A percentile compares a stretch with the other conserved stretches of the same genome.
Conservation (phyloP, 2,797 vertebrate genomes). For the Potorous gilbertii region DNA sequence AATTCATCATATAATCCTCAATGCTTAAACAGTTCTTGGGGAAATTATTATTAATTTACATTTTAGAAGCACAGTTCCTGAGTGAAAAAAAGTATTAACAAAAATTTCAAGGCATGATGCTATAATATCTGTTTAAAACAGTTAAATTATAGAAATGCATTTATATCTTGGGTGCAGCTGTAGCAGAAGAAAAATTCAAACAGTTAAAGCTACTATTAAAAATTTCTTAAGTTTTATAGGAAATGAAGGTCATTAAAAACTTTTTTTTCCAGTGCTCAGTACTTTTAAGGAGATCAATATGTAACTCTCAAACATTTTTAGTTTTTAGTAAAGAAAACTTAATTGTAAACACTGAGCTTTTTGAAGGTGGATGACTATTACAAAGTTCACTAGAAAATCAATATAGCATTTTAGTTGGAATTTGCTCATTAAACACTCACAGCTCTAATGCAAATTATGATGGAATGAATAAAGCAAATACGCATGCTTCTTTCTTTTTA, state of each 20-base stretch:
- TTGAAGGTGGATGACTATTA: conserved; percentile 89
- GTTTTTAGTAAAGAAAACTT: conserved; percentile 86
- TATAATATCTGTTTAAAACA: conserved; percentile 16
- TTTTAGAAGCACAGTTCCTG: background rate
- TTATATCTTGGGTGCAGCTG: conserved; percentile 4
- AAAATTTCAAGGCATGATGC: background rate
- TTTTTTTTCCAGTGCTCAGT: conserved; percentile 75
- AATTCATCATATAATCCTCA: background rate
- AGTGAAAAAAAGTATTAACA: background rate
- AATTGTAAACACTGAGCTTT: conserved; percentile 90
- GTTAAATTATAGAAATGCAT: conserved; percentile 50
- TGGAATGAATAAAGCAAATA: conserved; percentile 92
- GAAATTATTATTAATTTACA: background rate
- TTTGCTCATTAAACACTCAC: conserved; percentile 93
- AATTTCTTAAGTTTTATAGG: conserved; percentile 68
- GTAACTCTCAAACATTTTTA: conserved; percentile 85
- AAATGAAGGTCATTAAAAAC: conserved; percentile 56
- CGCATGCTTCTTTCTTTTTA: conserved; percentile 90
- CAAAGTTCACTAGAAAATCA: conserved; percentile 94
- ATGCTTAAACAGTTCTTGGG: background rate
- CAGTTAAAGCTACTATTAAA: background rate
- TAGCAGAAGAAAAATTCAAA: conserved; percentile 22
- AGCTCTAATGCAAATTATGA: conserved; percentile 91
- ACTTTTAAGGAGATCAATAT: conserved; percentile 83
- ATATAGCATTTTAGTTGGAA: conserved; percentile 93